Evolutionary conservation across 2,113 vertebrate species (phyloP), one percentile per base, ranked within the genome.

Genomic region (Carassius auratus): DNA sequence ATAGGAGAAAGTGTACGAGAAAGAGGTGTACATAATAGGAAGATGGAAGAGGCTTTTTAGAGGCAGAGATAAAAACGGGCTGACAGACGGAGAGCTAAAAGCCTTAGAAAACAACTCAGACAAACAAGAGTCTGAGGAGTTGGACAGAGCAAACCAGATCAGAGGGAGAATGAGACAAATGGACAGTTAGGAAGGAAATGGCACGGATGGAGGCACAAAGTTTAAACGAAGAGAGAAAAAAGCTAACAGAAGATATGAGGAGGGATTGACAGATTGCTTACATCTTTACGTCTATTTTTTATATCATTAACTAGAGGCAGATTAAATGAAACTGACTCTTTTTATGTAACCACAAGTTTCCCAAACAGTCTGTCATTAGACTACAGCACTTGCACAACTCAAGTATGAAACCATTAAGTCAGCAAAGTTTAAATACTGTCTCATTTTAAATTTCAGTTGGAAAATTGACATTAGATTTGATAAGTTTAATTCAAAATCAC

Each of bases 71-170:
- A 57, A 61, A 87, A 23, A 64, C 0, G 50, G 66, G 15, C 55
- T 33, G 81, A 87, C 86, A 84, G 76, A 42, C 33, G 21, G 79
- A 55, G 1, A 8, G 75, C 76, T 52, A 38, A 78, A 74, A 42
- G 66, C 45, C 10, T 81, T 19, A 19, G 26, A 81, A 68, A 81
- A 45, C 42, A 45, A 45, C 42, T 45, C 2, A 30, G 30, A 30
- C 30, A 30, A 30, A 9, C 42, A 9, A 8, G 61, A 42, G 19
- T 79, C 55, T 42, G 77, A 79, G 69, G 79, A 69, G 64, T 55
- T 69, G 79, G 62, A 81, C 26, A 36, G 45, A 69, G 19, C 79
- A 52, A 30, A 55, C 48, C 48, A 76, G 14, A 76, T 75, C 73
- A 76, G 26, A 45, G 73, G 26, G 23, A 81, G 42, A 81, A 69